Percentiles rank a stretch among this genome's conserved stretches.
Evolutionary conservation across 2,113 vertebrate genomes (phyloP).

Genomic region (Microtus oregoni): DNA sequence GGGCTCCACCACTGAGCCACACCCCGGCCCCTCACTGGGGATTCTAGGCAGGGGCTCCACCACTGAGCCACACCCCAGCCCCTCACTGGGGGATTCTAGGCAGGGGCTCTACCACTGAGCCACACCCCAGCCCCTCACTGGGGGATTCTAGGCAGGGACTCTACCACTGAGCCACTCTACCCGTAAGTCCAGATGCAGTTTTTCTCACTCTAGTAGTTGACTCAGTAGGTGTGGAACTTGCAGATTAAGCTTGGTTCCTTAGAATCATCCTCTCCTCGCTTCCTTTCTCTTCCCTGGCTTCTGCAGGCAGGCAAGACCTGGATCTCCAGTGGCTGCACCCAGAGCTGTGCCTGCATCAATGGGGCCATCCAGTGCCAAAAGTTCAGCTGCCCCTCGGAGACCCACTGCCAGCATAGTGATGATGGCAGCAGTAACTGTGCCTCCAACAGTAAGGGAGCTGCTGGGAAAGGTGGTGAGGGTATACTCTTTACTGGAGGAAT

Average conservation of each 20-base stretch:
- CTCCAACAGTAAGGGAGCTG: background rate
- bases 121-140: background rate
- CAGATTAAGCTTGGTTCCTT: background rate
- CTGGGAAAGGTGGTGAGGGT: background rate
- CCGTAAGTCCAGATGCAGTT: background rate
- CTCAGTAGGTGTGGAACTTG: background rate
- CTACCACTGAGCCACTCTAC: background rate
- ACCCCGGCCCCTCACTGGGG: background rate
- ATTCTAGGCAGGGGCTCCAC: no score
- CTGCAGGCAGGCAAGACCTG: background rate
- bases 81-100: background rate
- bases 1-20: background rate
- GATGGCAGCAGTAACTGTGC: background rate
- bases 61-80: background rate
- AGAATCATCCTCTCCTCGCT: background rate
- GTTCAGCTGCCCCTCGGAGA: background rate
- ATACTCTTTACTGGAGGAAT: background rate
- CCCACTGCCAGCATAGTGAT: background rate
- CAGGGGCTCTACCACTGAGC: background rate
- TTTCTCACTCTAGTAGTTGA: background rate
- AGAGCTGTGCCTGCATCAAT: background rate
- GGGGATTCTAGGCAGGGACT: background rate
- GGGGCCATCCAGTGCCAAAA: background rate
- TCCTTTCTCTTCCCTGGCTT: background rate
- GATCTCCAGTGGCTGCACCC: background rate